Base-by-base conservation (phyloP, 2,888 invertebrate species). In the Campoletis raptor region DNA sequence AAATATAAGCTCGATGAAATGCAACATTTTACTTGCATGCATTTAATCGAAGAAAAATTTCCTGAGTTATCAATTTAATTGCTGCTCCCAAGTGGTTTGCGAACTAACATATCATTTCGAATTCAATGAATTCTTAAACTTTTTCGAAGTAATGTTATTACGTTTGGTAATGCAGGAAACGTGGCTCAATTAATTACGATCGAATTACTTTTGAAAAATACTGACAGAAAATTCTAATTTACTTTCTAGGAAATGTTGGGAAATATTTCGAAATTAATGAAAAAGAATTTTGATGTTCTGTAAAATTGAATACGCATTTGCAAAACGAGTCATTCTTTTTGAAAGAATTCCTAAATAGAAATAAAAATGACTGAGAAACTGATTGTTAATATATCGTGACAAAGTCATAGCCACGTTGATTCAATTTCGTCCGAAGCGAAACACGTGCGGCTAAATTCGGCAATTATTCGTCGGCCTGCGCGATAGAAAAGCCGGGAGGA, bases 381-480 rank as follows among this genome's bases (percentile, higher is more conserved):
- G 30, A 30, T 30, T 30, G 70, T 45, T 70, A 30, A 30, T 30
- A 30, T 30, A 61, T 61, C 70, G 48, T 30, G 6, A 24, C 42
- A 24, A 24, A 42, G 24, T 42, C 69, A 24, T 30, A 30, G 45
- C 40, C n/a, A 45, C 54, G 70, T 70, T 61, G 48, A 80, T 84
- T 74, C 45, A 72, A 72, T 72, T 52, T 36, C 5, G 36, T 48
- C 30, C 18, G 72, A 24, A 78, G 73, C 18, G 72, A 24, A 78
- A 67, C 85, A 85, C 85, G 85, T 85, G 85, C 73, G 69, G 30
- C 45, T 40, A 18, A 64, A 64, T 73, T 48, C 24, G n/a, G 57
- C 15, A 57, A 85, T 72, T 61, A 81, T 81, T 76, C 52, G 57
- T 61, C n/a, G 15, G 66, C 9, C 10, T 72, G 42, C 5, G 7